Base-by-base conservation (phyloP, 2,113 vertebrate genomes). In the Montifringilla adamsi region DNA sequence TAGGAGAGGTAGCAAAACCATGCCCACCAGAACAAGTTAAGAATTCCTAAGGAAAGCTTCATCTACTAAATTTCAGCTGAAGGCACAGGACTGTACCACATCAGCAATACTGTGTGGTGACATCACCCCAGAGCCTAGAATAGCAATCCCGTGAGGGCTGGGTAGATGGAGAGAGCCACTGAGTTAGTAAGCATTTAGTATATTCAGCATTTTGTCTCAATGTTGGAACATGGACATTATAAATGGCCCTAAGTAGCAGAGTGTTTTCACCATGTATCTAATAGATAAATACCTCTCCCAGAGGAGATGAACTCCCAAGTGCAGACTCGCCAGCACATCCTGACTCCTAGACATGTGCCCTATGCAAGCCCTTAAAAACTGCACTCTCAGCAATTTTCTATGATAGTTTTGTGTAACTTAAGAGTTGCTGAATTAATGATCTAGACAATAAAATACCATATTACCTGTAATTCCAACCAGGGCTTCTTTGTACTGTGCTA, bases 271-370 rank as follows among this genome's bases (percentile, higher is more conserved):
- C 46, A 79, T 66, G 53, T 93, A 76, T 79, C 77, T 89, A 72
- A 75, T 89, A 94, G 58, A 94, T 69, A 95, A 95, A 94, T 95
- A 80, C 53, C n/a, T 88, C 58, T 93, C 93, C 90, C 96, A 50
- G 37, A 56, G 88, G 88, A 89, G 41, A 78, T 13, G 43, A 85
- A 53, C 88, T 95, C 92, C 93, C 92, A 92, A 60, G 37, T n/a
- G 60, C 77, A 84, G 93, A 78, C 74, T 91, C 3, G 13, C 46
- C 62, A 52, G 93, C 73, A 93, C 53, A 94, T 92, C 67, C 88
- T 74, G 75, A 60, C 77, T 96, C 63, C 56, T 53, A 88, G 60
- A 72, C 49, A 62, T 13, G 44, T 81, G 35, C 60, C 68, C 60
- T 80, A 74, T 22, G 59, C 55, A 90, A 93, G 78, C 27, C 64